phyloP scores from a whole-genome alignment of 2,113 vertebrate genomes.

The Rhea pennata region DNA sequence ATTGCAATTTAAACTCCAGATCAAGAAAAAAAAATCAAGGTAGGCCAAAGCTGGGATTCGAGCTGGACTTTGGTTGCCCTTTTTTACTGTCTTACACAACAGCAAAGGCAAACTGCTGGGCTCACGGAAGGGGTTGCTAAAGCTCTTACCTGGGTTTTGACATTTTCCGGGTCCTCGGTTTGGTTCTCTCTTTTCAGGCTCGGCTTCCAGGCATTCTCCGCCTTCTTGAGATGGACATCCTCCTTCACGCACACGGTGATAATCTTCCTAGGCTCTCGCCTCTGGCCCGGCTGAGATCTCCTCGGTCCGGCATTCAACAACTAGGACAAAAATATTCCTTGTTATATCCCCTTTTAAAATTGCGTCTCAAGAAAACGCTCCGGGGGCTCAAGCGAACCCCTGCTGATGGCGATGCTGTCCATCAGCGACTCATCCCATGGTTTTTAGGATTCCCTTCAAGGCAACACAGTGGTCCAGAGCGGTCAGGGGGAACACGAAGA shows the following conservation, averaged over 20 bases:
- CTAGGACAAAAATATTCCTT: slow-evolving; percentile 77
- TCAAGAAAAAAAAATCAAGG: background rate
- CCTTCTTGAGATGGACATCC: slow-evolving; percentile 91
- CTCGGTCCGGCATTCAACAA: slow-evolving; percentile 85
- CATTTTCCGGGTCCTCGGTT: slow-evolving; percentile 82
- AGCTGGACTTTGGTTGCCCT: background rate
- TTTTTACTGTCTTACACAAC: background rate
- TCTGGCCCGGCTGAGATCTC: slow-evolving; percentile 81
- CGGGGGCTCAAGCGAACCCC: background rate
- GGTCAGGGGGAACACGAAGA: background rate
- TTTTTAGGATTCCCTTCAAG: background rate
- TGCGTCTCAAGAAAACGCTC: background rate
- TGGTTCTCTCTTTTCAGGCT: slow-evolving; percentile 86
- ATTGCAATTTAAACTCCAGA: background rate
- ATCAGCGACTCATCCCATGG: background rate
- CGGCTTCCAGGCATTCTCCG: slow-evolving; percentile 95
- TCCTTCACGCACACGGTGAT: slow-evolving; percentile 93
- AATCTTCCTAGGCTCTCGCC: slow-evolving; percentile 92
- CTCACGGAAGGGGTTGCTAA: rapidly evolving
- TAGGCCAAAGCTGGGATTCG: background rate
- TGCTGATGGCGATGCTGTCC: background rate
- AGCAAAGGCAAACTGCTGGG: background rate
- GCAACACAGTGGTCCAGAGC: background rate
- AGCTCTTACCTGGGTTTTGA: slow-evolving; percentile 86
- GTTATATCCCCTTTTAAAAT: slow-evolving; percentile 37